Evolutionary conservation across 2,888 invertebrate species (phyloP), one percentile per base, ranked within the genome.

Genomic region (Orthosia gothica): DNA sequence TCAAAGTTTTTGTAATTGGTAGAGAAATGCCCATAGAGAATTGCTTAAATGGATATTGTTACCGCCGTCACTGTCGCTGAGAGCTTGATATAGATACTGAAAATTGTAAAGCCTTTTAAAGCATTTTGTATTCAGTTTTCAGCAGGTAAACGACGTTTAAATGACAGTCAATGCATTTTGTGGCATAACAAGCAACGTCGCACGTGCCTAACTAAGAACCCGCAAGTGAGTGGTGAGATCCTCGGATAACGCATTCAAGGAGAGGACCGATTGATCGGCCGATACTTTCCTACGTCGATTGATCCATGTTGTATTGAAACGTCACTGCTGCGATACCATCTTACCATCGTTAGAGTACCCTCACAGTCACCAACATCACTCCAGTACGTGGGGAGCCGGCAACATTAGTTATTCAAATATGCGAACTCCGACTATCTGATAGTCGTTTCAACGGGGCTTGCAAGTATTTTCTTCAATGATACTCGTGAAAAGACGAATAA

Each of bases 261-360:
- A 84, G 79, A 83, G 80, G 76, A 81, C 82, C 87, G 90, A 91
- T 91, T 91, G 93, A 93, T 92, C 87, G 89, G 84, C 87, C 84
- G 92, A 93, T 93, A 92, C 89, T 89, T 89, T 85, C 87, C 86
- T 89, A 88, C 87, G 90, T 89, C 91, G 92, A 94, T 91, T 93
- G 95, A 93, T 94, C 92, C 93, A 92, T 90, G 93, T 92, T 91
- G 95, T 96, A 96, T 96, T 96, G 96, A 96, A 96, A 95, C 94
- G 96, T 96, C 96, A 95, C 90, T 90, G 88, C 79, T 81, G 82
- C 81, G 96, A 96, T 96, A 95, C 84, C 88, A 96, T 95, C 95
- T 90, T 85, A 88, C 89, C 93, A 93, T 95, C 95, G 95, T 95
- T 95, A 96, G 92, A 89, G 82, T 84, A 90, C 89, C 87, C 86